Base-by-base conservation (phyloP, 2,113 vertebrate species). In the Pelmatolapia mariae region DNA sequence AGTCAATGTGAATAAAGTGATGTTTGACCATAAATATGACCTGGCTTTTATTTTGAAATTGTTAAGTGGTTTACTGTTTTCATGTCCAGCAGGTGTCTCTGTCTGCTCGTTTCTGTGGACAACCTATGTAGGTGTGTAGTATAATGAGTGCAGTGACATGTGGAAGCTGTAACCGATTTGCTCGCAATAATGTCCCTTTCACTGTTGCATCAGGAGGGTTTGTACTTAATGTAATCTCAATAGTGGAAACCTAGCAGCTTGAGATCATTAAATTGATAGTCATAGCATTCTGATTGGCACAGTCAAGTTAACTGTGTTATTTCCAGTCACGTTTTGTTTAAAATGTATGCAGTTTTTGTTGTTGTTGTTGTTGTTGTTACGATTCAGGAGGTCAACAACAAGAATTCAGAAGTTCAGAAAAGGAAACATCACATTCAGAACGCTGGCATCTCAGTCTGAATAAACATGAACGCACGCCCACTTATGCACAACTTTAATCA, bases 1-100 rank as follows among this genome's bases (percentile, higher is more conserved):
- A 94, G 91, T 94, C 43, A 85, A 83, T 95, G 95, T 95, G 94
- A 95, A 95, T 96, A 96, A 95, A 95, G 91, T 95, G 87, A 89
- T 91, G 89, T 92, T 93, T 94, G 92, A 92, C 80, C 91, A 87
- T 85, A 54, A 85, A 82, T 4, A 8, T 59, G 82, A 63, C 29
- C 11, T 3, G 71, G n/a, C 40, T 81, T 79, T 83, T 86, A 73
- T 88, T 87, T 12, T 90, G 81, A 53, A 59, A 61, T 10, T 5
- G 4, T 11, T 11, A n/a, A 56, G n/a, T 52, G 1, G 47, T 89
- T 22, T 13, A 63, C 6, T 11, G 52, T 76, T 52, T 81, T 80
- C 15, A 52, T 92, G 90, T 91, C 95, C 95, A 93, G 93, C 89
- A 95, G 94, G 87, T 90, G 95, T 93, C 95, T 86, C 95, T 90